Conservation (phyloP, 1,140 invertebrate species). For the Eumaeus atala region DNA sequence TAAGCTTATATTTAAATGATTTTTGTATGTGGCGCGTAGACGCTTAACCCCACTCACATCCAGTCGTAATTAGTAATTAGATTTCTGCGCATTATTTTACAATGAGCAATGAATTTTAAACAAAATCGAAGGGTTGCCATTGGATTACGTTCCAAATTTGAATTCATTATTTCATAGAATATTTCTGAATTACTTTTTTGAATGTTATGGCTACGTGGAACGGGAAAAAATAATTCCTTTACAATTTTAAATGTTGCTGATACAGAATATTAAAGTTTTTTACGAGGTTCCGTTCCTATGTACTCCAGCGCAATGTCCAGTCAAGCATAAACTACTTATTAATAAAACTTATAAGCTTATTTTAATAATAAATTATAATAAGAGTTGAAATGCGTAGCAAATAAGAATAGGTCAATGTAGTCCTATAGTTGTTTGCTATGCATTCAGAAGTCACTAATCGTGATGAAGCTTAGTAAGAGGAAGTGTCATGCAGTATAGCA, state of each 20-base stretch:
- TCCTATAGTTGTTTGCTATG: too few species aligned
- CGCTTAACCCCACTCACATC: slow-evolving; percentile 40
- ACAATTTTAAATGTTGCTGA: background rate
- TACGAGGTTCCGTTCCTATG: too few species aligned
- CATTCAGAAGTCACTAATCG: too few species aligned
- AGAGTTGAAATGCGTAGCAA: too few species aligned
- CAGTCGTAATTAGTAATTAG: slow-evolving; percentile 48
- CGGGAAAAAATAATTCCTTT: background rate
- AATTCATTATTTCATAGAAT: slow-evolving; percentile 3
- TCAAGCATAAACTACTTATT: too few species aligned
- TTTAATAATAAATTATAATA: too few species aligned
- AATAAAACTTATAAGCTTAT: too few species aligned
- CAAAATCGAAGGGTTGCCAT: slow-evolving; percentile 28
- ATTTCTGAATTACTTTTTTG: background rate
- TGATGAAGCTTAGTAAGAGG: too few species aligned
- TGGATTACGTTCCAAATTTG: background rate
- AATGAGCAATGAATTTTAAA: slow-evolving; percentile 60
- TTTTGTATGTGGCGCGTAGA: slow-evolving; percentile 63
- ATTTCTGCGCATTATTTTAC: slow-evolving; percentile 42
- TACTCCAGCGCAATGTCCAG: too few species aligned
- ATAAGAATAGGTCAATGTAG: too few species aligned
- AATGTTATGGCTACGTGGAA: background rate
- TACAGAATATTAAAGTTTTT: too few species aligned
- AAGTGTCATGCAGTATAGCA: too few species aligned
- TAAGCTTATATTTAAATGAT: slow-evolving; percentile 54